Percentiles rank a stretch among this genome's conserved stretches.
These are phyloP conservation scores for Apamea anceps DNA, from an alignment of 2,888 invertebrate genomes.

Conservation along the genomic window DNA sequence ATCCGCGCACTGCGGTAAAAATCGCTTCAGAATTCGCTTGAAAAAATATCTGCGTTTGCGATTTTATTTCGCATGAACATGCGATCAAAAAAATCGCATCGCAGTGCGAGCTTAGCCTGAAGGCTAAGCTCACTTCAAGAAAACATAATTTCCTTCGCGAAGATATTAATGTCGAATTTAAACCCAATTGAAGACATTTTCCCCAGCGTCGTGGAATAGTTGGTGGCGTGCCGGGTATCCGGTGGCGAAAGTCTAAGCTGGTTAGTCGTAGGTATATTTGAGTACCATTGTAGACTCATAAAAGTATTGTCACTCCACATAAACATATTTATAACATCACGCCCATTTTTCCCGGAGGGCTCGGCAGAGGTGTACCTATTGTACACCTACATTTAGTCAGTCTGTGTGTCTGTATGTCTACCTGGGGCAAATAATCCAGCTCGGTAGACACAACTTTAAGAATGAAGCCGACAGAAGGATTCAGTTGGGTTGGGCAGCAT, in stretches of 20 bases:
- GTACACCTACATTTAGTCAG: background rate
- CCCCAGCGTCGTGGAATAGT: background rate
- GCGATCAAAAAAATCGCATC: background rate
- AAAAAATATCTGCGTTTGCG: background rate
- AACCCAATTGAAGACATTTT: background rate
- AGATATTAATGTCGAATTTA: background rate
- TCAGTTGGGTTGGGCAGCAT: no score
- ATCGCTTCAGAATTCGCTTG: background rate
- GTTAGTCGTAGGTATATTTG: background rate
- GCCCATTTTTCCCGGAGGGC: background rate
- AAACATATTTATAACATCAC: background rate
- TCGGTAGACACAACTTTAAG: no score
- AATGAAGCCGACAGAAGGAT: no score
- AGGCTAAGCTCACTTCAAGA: background rate
- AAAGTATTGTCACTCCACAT: background rate
- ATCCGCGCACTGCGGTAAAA: background rate
- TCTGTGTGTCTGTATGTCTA: no score
- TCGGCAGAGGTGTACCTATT: background rate
- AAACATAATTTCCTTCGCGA: background rate
- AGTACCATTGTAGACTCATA: background rate
- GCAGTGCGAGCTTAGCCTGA: background rate
- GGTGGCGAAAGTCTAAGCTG: background rate
- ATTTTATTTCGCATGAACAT: background rate
- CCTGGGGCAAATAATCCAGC: no score
- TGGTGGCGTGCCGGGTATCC: background rate